Base-by-base conservation (phyloP, 1,140 invertebrate species). In the Oryctes rhinoceros region DNA sequence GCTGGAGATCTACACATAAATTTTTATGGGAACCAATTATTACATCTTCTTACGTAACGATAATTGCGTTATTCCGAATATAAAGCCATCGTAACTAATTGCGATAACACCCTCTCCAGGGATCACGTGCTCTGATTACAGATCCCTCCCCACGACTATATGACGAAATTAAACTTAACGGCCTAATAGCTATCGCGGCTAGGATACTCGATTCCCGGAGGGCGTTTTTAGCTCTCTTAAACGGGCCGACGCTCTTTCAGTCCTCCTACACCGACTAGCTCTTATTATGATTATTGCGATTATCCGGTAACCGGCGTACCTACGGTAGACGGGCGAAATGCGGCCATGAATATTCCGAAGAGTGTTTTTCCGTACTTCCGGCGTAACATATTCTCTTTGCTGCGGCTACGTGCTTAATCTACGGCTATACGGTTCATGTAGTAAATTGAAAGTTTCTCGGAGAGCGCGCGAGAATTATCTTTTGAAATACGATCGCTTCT, bases 401-500 rank as follows among this genome's bases (percentile, higher is more conserved):
- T 59, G 53, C 53, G 65, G 65, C 20, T 37, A 37, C 65, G 65
- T 71, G 65, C 65, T 24, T 71, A 71, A 71, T 71, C 65, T 71
- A 37, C 65, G 6, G 13, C 65, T 71, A 10, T 71, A 37, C 65
- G 24, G 65, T 59, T 59, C 53, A 59, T 59, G 65, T 71, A 71
- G 24, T 71, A 71, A 71, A 71, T 71, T 71, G 65, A 71, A 71
- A 71, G 65, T 71, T 71, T 71, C 65, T 35, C 65, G 11, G 65
- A 30, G 65, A 37, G 35, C 20, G 65, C 20, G 65, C 13, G 15
- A 30, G 65, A 71, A 71, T 71, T 71, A 71, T 71, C 65, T 71
- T 71, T 71, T 71, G 65, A 71, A 71, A 71, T 71, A 71, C 65
- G 65, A 71, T 71, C 65, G 15, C 15, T 71, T 71, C 65, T 71